These are phyloP conservation scores for Papilio protenor DNA, from an alignment of 2,888 invertebrate genomes.

Conservation along the genomic window DNA sequence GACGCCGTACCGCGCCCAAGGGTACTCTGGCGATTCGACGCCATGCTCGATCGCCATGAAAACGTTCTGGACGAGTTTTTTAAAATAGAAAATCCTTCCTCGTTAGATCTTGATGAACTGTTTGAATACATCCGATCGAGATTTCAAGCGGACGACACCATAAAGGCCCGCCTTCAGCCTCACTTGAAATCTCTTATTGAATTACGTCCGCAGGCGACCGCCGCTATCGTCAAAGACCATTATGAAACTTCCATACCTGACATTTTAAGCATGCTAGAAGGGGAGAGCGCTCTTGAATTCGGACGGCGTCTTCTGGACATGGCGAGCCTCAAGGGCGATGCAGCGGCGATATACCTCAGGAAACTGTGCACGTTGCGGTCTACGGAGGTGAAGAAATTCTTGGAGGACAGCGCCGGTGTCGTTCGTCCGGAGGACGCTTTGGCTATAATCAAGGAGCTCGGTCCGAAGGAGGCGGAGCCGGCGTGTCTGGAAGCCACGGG, in stretches of 20 bases:
- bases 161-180: conserved; percentile 52
- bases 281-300: conserved; percentile 60
- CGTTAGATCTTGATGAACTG: conserved; percentile 68
- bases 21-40: conserved; percentile 65
- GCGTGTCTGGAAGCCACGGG: conserved; percentile 73
- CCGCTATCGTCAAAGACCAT: conserved; percentile 62
- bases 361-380: conserved; percentile 64
- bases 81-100: conserved; percentile 61
- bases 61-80: conserved; percentile 65
- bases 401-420: conserved; percentile 63
- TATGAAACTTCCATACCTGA: conserved; percentile 53
- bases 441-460: conserved; percentile 61
- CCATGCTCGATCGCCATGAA: conserved; percentile 56
- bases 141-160: conserved; percentile 53
- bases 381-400: conserved; percentile 60
- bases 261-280: conserved; percentile 52
- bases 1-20: conserved; percentile 60
- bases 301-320: conserved; percentile 61
- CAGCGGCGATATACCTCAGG: conserved; percentile 65
- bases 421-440: conserved; percentile 76
- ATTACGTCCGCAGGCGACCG: conserved; percentile 67
- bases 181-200: conserved; percentile 59
- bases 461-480: conserved; percentile 68
- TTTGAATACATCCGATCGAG: conserved; percentile 66
- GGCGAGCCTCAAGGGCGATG: conserved; percentile 62